Base-by-base conservation (phyloP, 2,888 invertebrate species). In the Colostygia pectinataria region DNA sequence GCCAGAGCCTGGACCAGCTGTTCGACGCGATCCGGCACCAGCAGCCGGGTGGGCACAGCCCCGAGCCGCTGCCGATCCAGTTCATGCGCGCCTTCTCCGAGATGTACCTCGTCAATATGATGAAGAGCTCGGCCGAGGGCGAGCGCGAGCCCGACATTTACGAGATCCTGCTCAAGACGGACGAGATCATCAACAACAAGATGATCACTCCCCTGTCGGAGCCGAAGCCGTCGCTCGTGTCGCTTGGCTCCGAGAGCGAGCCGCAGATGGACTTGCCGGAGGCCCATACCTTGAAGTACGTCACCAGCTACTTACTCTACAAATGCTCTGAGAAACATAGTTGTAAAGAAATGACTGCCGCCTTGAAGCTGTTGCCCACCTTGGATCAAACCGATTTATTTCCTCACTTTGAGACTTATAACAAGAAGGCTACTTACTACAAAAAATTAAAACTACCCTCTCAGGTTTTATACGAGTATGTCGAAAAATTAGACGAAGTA, bases 401-500 rank as follows among this genome's bases (percentile, higher is more conserved):
- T 20, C 31, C 53, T 9, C 57, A 57, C 34, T 50, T 45, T 20
- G 57, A 57, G 43, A 31, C 49, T 8, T 50, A 59, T 15, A 57
- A 57, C 29, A 46, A 46, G 14, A 55, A 51, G 14, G 51, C 55
- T 0, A 39, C 59, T 5, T 39, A 34, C 44, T 43, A 51, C 23
- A 43, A 36, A 5, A 34, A 53, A 14, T 32, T 59, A 7, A 53
- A 55, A 2, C 38, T 55, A 8, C 59, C 59, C n/a, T 51, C 55
- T 8, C 55, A 57, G 24, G 55, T 53, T n/a, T 49, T 59, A n/a
- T 49, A 57, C 34, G 49, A 31, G 24, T 57, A 53, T 24, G 59
- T 59, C 5, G 55, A 57, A 41, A 43, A 39, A 20, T 40, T 59
- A 46, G 59, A 59, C n/a, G 48, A 34, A 4, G 48, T 49, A n/a